Evolutionary conservation across 2,113 vertebrate genomes (phyloP), one percentile per base, ranked within the genome.

Genomic region (Blennius ocellaris): DNA sequence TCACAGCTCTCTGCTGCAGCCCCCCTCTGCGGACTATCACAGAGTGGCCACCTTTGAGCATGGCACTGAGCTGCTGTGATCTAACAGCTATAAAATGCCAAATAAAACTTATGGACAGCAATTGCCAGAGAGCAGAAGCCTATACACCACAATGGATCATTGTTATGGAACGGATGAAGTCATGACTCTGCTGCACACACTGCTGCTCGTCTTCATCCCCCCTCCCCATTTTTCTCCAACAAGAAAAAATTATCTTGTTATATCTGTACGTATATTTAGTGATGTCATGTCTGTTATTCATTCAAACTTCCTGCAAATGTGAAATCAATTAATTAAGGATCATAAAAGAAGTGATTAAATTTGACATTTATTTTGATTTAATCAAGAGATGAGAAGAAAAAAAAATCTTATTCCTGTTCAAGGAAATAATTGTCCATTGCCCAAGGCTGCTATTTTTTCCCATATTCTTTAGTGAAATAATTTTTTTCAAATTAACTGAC

Each of bases 81-180:
- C 93, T 93, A 94, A 94, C 90, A 56, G 91, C 88, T 79, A 92
- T 94, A 92, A 94, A 94, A 94, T 92, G 92, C 82, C 90, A 93
- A 93, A 94, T 94, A 88, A 93, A 94, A 93, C 86, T 90, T 91
- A 93, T 90, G 88, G 88, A 87, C 78, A 67, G 83, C 89, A 83
- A 88, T 87, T 84, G 89, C 84, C 85, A 81, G 86, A 89, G 88
- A 84, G 89, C 88, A 85, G 83, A 78, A 89, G 89, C 85, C 90
- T 76, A 59, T 63, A 72, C 74, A 86, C 78, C 83, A 90, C 90
- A 93, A 93, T 94, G 89, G 87, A 94, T 94, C 92, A 93, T 92
- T 92, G 92, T 94, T 89, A 92, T 91, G 88, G 92, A 92, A 91
- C 62, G 73, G 81, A 71, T 95, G 93, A 94, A 88, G 92, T 94